Evolutionary conservation across 2,113 vertebrate genomes (phyloP).

Genomic region (Myanophis thanlyinensis): DNA sequence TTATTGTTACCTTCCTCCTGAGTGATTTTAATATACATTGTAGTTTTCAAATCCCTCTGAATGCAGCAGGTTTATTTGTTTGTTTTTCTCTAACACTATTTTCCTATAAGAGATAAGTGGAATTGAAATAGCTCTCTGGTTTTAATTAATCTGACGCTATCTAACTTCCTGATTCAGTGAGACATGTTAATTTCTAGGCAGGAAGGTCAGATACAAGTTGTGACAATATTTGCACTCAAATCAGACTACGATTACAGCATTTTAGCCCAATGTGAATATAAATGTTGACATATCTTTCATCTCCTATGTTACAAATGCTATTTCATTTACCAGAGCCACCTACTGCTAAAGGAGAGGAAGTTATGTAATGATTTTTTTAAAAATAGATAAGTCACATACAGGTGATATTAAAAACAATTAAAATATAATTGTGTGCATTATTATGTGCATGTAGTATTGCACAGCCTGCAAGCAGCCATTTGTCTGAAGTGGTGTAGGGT

Average conservation of each 20-base stretch:
- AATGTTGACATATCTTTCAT: neutral
- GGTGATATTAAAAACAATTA: neutral
- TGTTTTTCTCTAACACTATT: conserved; percentile 28
- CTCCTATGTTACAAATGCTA: neutral
- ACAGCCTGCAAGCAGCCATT: neutral
- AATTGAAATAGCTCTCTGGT: conserved; percentile 30
- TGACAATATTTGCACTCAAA: neutral
- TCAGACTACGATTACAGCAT: neutral
- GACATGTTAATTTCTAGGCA: neutral
- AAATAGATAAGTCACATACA: neutral
- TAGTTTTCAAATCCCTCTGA: conserved; percentile 31
- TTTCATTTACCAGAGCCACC: neutral
- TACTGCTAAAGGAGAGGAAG: neutral
- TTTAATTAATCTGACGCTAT: conserved; percentile 39
- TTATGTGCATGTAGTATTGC: neutral
- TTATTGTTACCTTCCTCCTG: conserved; percentile 35
- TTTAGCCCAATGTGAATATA: neutral
- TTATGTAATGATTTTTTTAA: neutral
- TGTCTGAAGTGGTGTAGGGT: no score
- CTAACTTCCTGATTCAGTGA: conserved; percentile 26
- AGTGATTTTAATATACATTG: conserved; percentile 22
- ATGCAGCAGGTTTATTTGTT: conserved; percentile 6
- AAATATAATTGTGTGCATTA: neutral
- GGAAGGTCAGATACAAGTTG: neutral
- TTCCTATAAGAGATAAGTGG: conserved; percentile 35